Percentiles rank a stretch among this genome's conserved stretches.
Evolutionary conservation across 1,140 invertebrate species (phyloP).

Genomic region (Papilio glaucus): DNA sequence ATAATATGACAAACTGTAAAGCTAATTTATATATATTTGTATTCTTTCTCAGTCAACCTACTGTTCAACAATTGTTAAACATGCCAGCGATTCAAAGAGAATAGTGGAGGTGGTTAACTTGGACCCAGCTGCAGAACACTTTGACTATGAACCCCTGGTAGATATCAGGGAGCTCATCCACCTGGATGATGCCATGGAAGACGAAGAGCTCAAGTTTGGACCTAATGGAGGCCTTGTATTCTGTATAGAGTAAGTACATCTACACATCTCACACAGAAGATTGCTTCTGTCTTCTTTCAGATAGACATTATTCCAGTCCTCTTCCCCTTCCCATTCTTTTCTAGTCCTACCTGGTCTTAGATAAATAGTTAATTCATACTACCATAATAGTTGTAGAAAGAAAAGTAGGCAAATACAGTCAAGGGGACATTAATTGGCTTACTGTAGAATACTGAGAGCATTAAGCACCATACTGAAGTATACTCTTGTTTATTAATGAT

Average conservation of each 20-base stretch:
- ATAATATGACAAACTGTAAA: too few relatives aligned
- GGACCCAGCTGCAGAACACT: constrained; percentile 98
- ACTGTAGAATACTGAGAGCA: too few relatives aligned
- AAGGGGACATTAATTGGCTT: too few relatives aligned
- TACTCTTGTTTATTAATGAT: too few relatives aligned
- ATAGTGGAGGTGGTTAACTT: constrained; percentile 96
- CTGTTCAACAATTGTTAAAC: constrained; percentile 94
- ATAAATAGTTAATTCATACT: too few relatives aligned
- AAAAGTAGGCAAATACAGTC: too few relatives aligned
- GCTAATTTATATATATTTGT: background rate
- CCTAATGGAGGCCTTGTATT: constrained; percentile 99
- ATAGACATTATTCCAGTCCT: background rate
- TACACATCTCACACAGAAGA: background rate
- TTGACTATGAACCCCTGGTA: constrained; percentile 93
- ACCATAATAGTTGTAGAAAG: too few relatives aligned
- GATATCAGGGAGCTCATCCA: constrained; percentile 98
- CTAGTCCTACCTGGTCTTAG: too few relatives aligned
- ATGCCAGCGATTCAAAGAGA: constrained; percentile 90
- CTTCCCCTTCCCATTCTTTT: too few relatives aligned
- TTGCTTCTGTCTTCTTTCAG: background rate
- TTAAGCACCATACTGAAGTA: too few relatives aligned
- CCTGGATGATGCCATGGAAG: constrained; percentile 98
- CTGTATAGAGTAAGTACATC: constrained; percentile 93
- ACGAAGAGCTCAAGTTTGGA: constrained; percentile 96
- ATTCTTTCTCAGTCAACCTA: constrained; percentile 93